Evolutionary conservation across 2,797 vertebrate genomes (phyloP).

Genomic region (Apogon talboti): DNA sequence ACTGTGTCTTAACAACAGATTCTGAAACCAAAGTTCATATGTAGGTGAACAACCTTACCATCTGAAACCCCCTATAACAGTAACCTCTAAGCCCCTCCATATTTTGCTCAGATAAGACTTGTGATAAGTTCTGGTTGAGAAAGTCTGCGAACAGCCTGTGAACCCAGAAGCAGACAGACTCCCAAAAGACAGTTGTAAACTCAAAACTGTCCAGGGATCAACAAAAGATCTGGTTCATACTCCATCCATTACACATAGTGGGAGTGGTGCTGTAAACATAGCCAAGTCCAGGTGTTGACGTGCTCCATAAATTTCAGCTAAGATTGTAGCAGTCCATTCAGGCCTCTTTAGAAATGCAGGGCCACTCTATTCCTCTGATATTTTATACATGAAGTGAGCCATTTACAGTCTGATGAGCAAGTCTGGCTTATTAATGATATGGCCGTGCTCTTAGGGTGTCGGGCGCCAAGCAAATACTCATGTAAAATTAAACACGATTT

Average conservation of each 20-base stretch:
- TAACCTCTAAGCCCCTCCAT: too few relatives aligned
- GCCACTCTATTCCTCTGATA: constrained; percentile 74
- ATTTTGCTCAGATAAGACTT: neutral
- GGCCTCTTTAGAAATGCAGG: constrained; percentile 70
- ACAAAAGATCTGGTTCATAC: constrained; percentile 24
- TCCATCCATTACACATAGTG: constrained; percentile 48
- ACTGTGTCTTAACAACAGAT: too few relatives aligned
- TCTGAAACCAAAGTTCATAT: too few relatives aligned
- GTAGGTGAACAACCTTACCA: too few relatives aligned
- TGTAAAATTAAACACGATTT: constrained; percentile 82
- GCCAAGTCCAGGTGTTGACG: constrained; percentile 68
- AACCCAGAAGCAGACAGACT: constrained; percentile 21
- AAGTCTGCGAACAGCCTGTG: constrained; percentile 7
- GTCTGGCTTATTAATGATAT: constrained; percentile 81
- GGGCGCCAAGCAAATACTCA: constrained; percentile 79
- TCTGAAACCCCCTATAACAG: too few relatives aligned
- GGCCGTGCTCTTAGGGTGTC: constrained; percentile 77
- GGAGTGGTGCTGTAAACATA: constrained; percentile 60
- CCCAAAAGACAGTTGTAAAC: constrained; percentile 52
- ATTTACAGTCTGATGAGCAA: constrained; percentile 83
- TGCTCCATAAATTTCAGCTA: constrained; percentile 66
- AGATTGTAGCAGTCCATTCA: constrained; percentile 58
- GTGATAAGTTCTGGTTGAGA: constrained; percentile 6
- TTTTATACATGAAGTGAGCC: constrained; percentile 82
- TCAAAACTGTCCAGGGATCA: constrained; percentile 44